Evolutionary conservation across 2,113 vertebrate species (phyloP), one percentile per base, ranked within the genome.

Genomic region (Chroicocephalus ridibundus): DNA sequence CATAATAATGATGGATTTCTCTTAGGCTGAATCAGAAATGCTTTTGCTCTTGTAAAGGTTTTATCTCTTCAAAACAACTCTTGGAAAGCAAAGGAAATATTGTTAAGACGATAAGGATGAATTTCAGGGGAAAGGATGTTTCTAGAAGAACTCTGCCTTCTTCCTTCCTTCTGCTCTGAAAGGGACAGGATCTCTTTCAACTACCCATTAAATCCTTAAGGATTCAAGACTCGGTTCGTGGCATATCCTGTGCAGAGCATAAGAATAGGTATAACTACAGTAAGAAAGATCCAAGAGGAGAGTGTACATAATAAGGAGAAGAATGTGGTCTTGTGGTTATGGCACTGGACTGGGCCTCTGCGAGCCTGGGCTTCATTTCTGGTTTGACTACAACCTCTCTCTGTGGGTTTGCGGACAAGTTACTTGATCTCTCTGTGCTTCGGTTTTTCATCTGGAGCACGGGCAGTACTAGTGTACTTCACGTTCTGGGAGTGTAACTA

Each of bases 21-120:
- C 76, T 88, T 36, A 82, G 75, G 21, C 65, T 87, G 81, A 88
- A 66, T 49, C 69, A 81, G 52, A 92, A 96, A 86, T 82, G 69
- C 26, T 88, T 88, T 91, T 70, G 36, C 51, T 80, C 64, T 83
- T 84, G 68, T 69, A 75, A 74, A 77, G 32, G 52, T 75, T 94
- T 94, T 83, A 74, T 86, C 91, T 93, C 79, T 94, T 89, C 55
- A 92, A 95, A 96, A 93, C 62, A 93, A 8, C 38, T 91, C 88
- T 91, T 94, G 64, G 75, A 88, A 94, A 88, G 86, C 60, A 96
- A 94, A 97, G 88, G 88, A 96, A 95, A 95, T 85, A 91, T 26
- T 83, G 55, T 46, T 70, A 75, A 38, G 60, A 70, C 0, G 38
- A 89, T 94, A 97, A 93, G 88, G 72, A 71, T 3, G 11, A 94